These are phyloP conservation scores for Gila orcuttii DNA, from an alignment of 2,113 vertebrate genomes.

Conservation along the genomic window DNA sequence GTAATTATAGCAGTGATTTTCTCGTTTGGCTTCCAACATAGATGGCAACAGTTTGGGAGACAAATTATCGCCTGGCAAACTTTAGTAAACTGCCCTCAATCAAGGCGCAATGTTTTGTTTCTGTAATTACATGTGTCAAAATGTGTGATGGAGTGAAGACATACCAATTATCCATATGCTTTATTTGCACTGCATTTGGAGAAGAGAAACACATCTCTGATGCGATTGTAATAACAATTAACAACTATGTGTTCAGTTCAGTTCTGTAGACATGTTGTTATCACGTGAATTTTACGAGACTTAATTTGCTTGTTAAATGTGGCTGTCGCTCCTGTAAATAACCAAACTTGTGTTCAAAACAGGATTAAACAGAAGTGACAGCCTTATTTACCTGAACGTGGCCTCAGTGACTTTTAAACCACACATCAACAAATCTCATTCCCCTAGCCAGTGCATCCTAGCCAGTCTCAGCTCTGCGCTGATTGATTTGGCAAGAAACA, in stretches of 20 bases:
- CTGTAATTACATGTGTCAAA: background rate
- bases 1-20: too few relatives aligned
- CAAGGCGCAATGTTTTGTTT: too few relatives aligned
- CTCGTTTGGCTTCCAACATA: too few relatives aligned
- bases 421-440: background rate
- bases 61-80: too few relatives aligned
- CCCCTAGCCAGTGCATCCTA: background rate
- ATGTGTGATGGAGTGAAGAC: background rate
- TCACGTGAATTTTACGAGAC: background rate
- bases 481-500: constrained; percentile 27
- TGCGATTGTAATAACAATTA: background rate
- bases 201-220: background rate
- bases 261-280: background rate
- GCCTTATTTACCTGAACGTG: background rate
- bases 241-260: background rate
- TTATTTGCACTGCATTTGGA: background rate
- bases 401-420: background rate
- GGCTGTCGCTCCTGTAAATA: background rate
- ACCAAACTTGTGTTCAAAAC: constrained; percentile 2
- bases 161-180: background rate
- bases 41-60: too few relatives aligned
- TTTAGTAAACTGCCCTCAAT: too few relatives aligned
- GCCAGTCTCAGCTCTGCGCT: background rate
- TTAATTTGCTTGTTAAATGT: background rate
- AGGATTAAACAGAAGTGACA: background rate